Percentiles rank a stretch among this genome's conserved stretches.
Conservation (phyloP, 53 echinoderm and acorn worm species). For the Mesocentrotus franciscanus region DNA sequence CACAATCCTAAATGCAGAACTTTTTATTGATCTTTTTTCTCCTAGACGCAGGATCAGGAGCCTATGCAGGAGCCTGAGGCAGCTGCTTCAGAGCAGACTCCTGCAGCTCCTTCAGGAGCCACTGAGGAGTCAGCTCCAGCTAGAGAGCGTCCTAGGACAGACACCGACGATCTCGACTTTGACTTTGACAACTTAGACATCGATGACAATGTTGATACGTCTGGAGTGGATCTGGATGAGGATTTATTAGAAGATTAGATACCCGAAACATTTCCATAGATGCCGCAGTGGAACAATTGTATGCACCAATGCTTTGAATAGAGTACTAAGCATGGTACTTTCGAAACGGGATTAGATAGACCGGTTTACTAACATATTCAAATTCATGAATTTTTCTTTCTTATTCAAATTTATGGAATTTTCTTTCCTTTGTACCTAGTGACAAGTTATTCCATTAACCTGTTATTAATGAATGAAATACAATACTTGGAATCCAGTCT, state of each 20-base stretch:
- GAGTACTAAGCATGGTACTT: not conserved
- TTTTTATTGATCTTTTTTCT: not conserved
- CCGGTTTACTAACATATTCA: too few relatives aligned
- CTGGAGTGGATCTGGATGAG: conserved; percentile 87
- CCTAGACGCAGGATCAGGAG: not conserved
- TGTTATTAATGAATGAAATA: too few relatives aligned
- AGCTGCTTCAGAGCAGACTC: conserved; percentile 10
- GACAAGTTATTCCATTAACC: too few relatives aligned
- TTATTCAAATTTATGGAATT: too few relatives aligned
- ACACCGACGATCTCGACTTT: conserved; percentile 89
- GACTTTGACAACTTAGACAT: conserved; percentile 94
- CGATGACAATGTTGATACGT: conserved; percentile 85
- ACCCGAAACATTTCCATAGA: not conserved
- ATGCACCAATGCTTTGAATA: not conserved
- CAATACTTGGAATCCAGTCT: too few relatives aligned
- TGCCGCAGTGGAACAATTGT: not conserved
- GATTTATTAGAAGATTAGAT: conserved; percentile 89
- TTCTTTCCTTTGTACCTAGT: too few relatives aligned
- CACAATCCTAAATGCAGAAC: not conserved
- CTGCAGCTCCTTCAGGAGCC: conserved; percentile 38
- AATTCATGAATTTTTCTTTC: too few relatives aligned
- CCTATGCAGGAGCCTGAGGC: not conserved
- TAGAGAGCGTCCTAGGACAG: conserved; percentile 50
- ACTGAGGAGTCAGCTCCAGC: conserved; percentile 27
- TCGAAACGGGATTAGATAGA: not conserved